Evolutionary conservation across 2,113 vertebrate species (phyloP), one percentile per base, ranked within the genome.

Genomic region (Tachuris rubrigastra): DNA sequence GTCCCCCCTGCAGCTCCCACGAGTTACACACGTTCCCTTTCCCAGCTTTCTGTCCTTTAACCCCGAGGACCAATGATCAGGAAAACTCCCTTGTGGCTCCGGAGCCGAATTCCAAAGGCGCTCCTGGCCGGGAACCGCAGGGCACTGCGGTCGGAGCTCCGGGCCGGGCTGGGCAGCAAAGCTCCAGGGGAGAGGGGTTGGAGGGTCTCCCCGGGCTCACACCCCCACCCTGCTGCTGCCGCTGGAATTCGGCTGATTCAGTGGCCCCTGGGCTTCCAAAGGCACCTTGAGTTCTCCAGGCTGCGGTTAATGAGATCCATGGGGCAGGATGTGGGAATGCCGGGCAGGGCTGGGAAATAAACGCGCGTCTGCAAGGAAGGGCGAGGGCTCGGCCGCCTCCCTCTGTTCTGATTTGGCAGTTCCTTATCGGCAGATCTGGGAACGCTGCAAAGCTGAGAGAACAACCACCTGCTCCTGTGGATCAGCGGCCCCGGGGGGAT

Each of bases 171-270:
- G 31, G 72, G 35, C 17, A 6, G 90, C 33, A n/a, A 68, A 80
- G 53, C 39, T 56, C 11, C 62, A 65, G 30, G 23, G 56, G 20
- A n/a, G 67, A 85, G 41, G 50, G 46, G 1, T 13, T 41, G 41
- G n/a, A n/a, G n/a, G n/a, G n/a, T n/a, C n/a, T n/a, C n/a, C n/a
- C n/a, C n/a, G n/a, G n/a, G n/a, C n/a, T n/a, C n/a, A n/a, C n/a
- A n/a, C n/a, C n/a, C n/a, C n/a, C n/a, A n/a, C n/a, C n/a, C n/a
- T n/a, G n/a, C 95, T 95, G 9, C 50, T 83, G 65, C 84, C 65
- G 90, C 69, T 78, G 94, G 44, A 90, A 52, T 88, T 72, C 71
- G 14, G 75, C 91, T 89, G 91, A 89, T 96, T 84, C 89, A 69
- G 33, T 66, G 79, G 89, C 91, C 93, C 53, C 63, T 5, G 76